These are phyloP conservation scores for Neosalanx taihuensis DNA, from an alignment of 2,797 vertebrate species.

Conservation along the genomic window DNA sequence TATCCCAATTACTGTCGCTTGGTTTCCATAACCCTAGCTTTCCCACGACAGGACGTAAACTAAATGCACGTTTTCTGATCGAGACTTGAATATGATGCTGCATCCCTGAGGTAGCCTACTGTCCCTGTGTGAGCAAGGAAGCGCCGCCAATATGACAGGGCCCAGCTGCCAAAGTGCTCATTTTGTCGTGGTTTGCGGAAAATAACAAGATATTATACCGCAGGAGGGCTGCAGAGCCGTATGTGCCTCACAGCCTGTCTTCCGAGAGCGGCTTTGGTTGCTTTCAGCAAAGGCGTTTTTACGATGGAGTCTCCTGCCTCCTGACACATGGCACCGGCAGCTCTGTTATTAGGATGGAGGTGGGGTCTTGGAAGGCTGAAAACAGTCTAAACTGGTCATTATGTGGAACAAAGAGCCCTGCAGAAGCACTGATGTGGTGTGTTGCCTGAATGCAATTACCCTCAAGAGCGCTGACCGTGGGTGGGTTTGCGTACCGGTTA, in stretches of 20 bases:
- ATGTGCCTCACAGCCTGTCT: slow-evolving; percentile 56
- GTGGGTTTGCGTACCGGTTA: too few relatives aligned
- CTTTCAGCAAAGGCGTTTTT: slow-evolving; percentile 58
- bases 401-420: slow-evolving; percentile 56
- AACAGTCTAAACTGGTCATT: slow-evolving; percentile 66
- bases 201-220: slow-evolving; percentile 73
- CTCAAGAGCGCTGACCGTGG: slow-evolving; percentile 1
- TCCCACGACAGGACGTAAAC: slow-evolving; percentile 11
- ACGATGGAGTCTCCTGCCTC: slow-evolving; percentile 47
- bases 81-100: slow-evolving; percentile 19
- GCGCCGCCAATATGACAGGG: slow-evolving; percentile 51
- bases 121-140: slow-evolving; percentile 37
- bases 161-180: slow-evolving; percentile 59
- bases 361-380: slow-evolving; percentile 59
- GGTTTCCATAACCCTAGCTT: background rate
- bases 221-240: slow-evolving; percentile 57
- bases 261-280: slow-evolving; percentile 57
- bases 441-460: slow-evolving; percentile 40
- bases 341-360: slow-evolving; percentile 67
- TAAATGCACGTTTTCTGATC: slow-evolving; percentile 32
- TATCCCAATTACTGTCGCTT: background rate
- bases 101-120: slow-evolving; percentile 9
- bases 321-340: slow-evolving; percentile 57
- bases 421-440: slow-evolving; percentile 27
- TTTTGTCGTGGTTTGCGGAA: slow-evolving; percentile 55